These are phyloP conservation scores for Sarcophaga peregrina DNA, from an alignment of 1,140 invertebrate species.

Conservation along the genomic window DNA sequence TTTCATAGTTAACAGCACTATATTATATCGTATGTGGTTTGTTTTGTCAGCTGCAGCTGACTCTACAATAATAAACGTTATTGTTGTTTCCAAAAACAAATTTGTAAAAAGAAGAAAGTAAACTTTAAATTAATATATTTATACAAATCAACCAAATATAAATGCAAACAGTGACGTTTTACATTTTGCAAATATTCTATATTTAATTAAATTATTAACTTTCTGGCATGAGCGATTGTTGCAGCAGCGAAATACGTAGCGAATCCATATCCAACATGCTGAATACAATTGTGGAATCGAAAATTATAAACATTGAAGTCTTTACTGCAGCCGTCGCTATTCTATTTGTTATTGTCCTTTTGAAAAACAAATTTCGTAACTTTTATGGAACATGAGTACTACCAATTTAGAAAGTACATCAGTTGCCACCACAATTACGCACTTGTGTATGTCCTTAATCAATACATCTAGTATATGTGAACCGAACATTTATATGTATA, in stretches of 20 bases:
- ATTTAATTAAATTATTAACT: not conserved
- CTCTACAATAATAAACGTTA: no score
- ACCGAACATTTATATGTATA: not conserved
- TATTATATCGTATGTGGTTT: no score
- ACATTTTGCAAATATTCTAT: not conserved
- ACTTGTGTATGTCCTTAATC: no score
- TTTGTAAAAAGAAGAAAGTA: no score
- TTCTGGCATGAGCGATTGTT: conserved; percentile 57
- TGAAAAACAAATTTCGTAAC: conserved; percentile 61
- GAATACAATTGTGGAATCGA: conserved; percentile 60
- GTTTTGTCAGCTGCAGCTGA: no score
- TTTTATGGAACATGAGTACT: conserved; percentile 58
- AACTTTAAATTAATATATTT: no score
- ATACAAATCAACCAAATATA: no score
- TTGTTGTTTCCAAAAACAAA: no score
- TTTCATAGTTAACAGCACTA: no score
- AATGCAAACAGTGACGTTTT: not conserved
- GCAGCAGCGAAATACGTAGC: conserved; percentile 59
- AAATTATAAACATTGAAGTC: conserved; percentile 62
- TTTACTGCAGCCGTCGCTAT: conserved; percentile 63
- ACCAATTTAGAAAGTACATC: no score
- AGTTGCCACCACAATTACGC: no score
- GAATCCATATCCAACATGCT: conserved; percentile 63
- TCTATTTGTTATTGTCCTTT: conserved; percentile 59
- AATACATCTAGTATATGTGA: no score